Evolutionary conservation across 2,888 invertebrate genomes (phyloP), one percentile per base, ranked within the genome.

Genomic region (Eulithis prunata): DNA sequence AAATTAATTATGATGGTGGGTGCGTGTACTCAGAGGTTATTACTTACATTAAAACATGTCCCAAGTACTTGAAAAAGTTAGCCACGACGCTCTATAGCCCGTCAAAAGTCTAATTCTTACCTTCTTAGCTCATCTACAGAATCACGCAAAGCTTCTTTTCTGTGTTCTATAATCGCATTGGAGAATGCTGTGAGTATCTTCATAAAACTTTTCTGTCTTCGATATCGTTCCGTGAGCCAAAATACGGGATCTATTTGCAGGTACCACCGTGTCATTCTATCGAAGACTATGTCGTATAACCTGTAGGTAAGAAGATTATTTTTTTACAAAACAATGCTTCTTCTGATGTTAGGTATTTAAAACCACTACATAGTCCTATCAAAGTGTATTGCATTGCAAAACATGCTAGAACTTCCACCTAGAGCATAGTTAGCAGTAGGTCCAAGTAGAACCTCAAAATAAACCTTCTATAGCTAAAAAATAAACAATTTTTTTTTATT

Each of bases 261-360:
- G 62, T 88, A 89, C 91, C 91, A 91, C 70, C 82, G 86, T 0
- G 87, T 88, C 90, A 91, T 91, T 69, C 90, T 81, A 11, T 81
- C 72, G 70, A 90, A 91, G 0, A 84, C 67, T 46, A 82, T 65
- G 4, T 85, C 78, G 74, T 91, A 91, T 0, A 83, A 7, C 5
- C 91, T 91, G 81, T 3, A 79, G 21, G 21, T 21, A 55, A 57
- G 38, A 46, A 63, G 21, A 13, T 21, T 53, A 36, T 10, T 5
- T 51, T 10, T 12, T 51, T 12, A 51, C 4, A 45, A 8, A 45
- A n/a, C 45, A 47, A 14, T 41, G 32, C 32, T 32, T 8, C 41
- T 5, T 41, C 41, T 41, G 41, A 5, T 6, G 0, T 32, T 32
- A 4, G 21, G 21, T 21, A 21, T 21, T n/a, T n/a, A n/a, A 21